These are phyloP conservation scores for Prionchulus punctatus DNA, from an alignment of 2,888 invertebrate species.

Conservation along the genomic window DNA sequence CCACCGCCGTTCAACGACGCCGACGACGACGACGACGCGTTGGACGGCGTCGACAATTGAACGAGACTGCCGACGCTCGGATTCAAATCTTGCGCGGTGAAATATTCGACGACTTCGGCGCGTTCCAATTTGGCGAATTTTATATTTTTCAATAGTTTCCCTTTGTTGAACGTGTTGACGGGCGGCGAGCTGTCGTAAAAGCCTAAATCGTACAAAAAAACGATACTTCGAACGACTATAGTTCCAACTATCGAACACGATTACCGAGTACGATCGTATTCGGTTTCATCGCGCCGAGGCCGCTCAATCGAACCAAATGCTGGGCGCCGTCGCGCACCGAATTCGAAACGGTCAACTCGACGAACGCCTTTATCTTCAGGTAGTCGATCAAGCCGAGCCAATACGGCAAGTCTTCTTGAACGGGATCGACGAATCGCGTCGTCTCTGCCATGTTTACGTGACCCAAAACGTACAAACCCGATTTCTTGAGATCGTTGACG, in stretches of 20 bases:
- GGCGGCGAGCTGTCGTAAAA: constrained; percentile 63
- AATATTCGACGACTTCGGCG: constrained; percentile 27
- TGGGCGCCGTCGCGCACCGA: constrained; percentile 74
- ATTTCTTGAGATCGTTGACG: constrained; percentile 89
- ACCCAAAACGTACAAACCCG: constrained; percentile 66
- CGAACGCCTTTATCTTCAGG: constrained; percentile 68
- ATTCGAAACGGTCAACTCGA: constrained; percentile 72
- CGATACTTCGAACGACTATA: no score
- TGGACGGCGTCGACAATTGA: constrained; percentile 1
- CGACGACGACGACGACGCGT: background rate
- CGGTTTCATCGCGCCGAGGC: constrained; percentile 97
- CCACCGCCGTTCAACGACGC: constrained; percentile 36
- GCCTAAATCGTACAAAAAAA: no score
- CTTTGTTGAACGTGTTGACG: constrained; percentile 52
- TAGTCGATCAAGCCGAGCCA: constrained; percentile 91
- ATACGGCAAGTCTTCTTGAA: constrained; percentile 58
- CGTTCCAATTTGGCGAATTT: constrained; percentile 26
- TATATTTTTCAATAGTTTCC: constrained; percentile 1
- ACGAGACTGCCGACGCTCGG: no score
- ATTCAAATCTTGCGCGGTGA: constrained; percentile 23
- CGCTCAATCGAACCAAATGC: constrained; percentile 61
- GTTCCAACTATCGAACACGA: no score
- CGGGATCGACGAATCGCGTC: constrained; percentile 47
- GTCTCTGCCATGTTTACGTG: constrained; percentile 46
- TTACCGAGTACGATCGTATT: constrained; percentile 85